Evolutionary conservation across 2,888 invertebrate genomes (phyloP).

Genomic region (Endotricha flammealis): DNA sequence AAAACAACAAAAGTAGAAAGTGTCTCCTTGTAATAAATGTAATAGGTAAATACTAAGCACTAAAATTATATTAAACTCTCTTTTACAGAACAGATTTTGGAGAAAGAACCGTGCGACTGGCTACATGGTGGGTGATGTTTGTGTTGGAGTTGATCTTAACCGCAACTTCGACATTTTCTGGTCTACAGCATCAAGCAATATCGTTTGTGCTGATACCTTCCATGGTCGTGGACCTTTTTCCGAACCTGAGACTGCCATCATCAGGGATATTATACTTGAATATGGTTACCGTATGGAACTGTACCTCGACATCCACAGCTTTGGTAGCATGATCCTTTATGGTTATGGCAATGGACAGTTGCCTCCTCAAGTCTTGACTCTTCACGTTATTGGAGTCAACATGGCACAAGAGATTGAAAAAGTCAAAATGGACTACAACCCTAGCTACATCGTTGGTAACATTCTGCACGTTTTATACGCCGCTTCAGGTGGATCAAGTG

Average conservation of each 20-base stretch:
- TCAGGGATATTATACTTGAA: slow-evolving; percentile 76
- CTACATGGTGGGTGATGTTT: slow-evolving; percentile 46
- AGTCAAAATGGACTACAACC: slow-evolving; percentile 44
- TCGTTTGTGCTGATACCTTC: slow-evolving; percentile 79
- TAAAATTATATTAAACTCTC: no score
- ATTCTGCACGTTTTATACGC: slow-evolving; percentile 70
- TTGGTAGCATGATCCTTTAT: slow-evolving; percentile 82
- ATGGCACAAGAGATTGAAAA: slow-evolving; percentile 58
- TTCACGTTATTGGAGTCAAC: slow-evolving; percentile 54
- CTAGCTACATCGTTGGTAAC: slow-evolving; percentile 74
- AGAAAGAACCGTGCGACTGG: slow-evolving; percentile 81
- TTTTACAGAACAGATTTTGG: slow-evolving; percentile 76
- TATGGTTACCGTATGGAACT: slow-evolving; percentile 72
- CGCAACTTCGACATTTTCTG: slow-evolving; percentile 85
- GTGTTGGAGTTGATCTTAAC: slow-evolving; percentile 85
- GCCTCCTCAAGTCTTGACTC: slow-evolving; percentile 63
- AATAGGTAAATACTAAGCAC: no score
- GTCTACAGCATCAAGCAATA: slow-evolving; percentile 79
- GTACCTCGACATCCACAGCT: slow-evolving; percentile 88
- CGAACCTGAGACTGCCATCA: slow-evolving; percentile 80
- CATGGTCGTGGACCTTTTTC: slow-evolving; percentile 81
- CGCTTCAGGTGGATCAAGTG: slow-evolving; percentile 81
- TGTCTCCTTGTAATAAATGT: no score
- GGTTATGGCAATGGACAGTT: slow-evolving; percentile 81
- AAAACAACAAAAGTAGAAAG: no score